phyloP scores from a whole-genome alignment of 2,888 invertebrate genomes.

The Ectemnius cavifrons region DNA sequence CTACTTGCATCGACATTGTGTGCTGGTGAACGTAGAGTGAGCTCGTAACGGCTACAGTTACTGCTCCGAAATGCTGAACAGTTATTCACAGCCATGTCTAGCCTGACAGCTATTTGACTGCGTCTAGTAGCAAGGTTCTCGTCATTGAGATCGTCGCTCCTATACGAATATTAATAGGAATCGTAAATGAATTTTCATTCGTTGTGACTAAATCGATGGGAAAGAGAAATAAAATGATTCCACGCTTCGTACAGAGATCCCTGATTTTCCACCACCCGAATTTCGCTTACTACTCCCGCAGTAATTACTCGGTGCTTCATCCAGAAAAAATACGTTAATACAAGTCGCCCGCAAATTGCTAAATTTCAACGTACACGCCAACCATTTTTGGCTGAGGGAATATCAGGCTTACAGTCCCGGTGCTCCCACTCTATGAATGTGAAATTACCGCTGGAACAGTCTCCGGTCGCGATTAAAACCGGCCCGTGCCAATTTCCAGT shows the following conservation, averaged over 20 bases:
- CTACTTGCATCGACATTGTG: conserved; percentile 24
- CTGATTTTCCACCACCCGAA: too few relatives aligned
- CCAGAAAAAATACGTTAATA: too few relatives aligned
- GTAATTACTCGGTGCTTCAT: too few relatives aligned
- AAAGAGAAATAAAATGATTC: too few relatives aligned
- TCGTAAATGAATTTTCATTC: too few relatives aligned
- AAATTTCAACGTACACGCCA: conserved; percentile 1
- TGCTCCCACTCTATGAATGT: conserved; percentile 71
- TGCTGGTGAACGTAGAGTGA: conserved; percentile 8
- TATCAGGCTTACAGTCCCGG: conserved; percentile 52
- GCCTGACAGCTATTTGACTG: conserved; percentile 43
- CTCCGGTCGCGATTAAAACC: conserved; percentile 60
- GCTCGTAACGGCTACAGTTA: conserved; percentile 33
- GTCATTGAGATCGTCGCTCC: not conserved
- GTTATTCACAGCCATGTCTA: conserved; percentile 55
- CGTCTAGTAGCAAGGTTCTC: conserved; percentile 35
- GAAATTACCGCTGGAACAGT: conserved; percentile 61
- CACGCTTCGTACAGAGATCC: too few relatives aligned
- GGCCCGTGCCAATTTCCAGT: conserved; percentile 60
- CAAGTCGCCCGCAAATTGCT: too few relatives aligned
- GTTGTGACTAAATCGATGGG: too few relatives aligned
- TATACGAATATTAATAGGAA: too few relatives aligned
- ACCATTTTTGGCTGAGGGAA: conserved; percentile 59
- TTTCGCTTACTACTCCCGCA: too few relatives aligned
- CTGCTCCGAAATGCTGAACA: conserved; percentile 59